Evolutionary conservation across 2,113 vertebrate genomes (phyloP).

Genomic region (Galeopterus variegatus): DNA sequence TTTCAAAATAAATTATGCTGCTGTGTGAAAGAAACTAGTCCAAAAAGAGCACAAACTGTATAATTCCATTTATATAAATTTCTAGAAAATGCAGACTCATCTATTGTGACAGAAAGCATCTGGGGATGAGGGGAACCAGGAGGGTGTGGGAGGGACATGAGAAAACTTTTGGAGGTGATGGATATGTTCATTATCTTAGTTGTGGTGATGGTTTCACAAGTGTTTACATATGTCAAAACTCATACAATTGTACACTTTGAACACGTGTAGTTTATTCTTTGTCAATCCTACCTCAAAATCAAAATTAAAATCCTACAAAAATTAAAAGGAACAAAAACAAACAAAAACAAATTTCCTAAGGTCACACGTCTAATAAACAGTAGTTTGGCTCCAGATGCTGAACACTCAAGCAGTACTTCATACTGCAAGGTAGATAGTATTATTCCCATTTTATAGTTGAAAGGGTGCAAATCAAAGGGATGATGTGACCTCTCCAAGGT

Average conservation of each 20-base stretch:
- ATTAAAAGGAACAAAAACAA: not conserved
- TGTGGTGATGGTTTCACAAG: not conserved
- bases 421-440: not conserved
- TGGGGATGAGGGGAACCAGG: not conserved
- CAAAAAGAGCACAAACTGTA: not conserved
- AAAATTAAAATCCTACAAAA: not conserved
- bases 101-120: not conserved
- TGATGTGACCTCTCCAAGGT: not conserved
- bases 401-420: not conserved
- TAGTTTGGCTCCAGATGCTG: not conserved
- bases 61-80: not conserved
- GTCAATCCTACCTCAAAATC: not conserved
- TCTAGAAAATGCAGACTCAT: not conserved
- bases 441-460: not conserved
- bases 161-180: not conserved
- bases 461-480: not conserved
- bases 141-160: too few species aligned
- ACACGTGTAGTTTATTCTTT: not conserved
- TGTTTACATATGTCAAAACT: not conserved
- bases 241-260: not conserved
- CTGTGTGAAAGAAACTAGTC: not conserved
- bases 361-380: not conserved
- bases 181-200: not conserved
- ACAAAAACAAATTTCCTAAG: conserved; percentile 8
- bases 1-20: not conserved